Evolutionary conservation across 2,888 invertebrate species (phyloP).

Genomic region (Parapristionchus giblindavisi): DNA sequence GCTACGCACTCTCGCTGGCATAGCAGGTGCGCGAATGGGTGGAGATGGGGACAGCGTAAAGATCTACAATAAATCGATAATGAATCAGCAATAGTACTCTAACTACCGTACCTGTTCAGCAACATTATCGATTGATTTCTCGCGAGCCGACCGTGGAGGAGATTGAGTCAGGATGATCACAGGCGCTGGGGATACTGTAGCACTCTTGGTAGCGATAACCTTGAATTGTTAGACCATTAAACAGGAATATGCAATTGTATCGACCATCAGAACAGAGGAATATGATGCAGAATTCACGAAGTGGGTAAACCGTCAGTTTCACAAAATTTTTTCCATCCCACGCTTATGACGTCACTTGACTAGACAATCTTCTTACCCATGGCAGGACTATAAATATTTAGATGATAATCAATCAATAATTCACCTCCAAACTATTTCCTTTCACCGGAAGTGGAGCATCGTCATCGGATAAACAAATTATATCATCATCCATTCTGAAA

Average conservation of each 20-base stretch:
- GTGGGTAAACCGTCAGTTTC: too few relatives aligned
- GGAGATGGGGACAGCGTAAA: neutral
- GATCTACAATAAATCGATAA: neutral
- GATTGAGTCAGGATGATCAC: neutral
- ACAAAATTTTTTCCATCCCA: too few relatives aligned
- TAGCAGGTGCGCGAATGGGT: neutral
- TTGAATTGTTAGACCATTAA: too few relatives aligned
- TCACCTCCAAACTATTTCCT: neutral
- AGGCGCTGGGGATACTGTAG: neutral
- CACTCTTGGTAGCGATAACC: neutral
- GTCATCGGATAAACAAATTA: conserved; percentile 24
- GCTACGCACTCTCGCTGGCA: too few relatives aligned
- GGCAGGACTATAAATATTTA: too few relatives aligned
- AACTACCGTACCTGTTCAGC: neutral
- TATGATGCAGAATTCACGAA: too few relatives aligned
- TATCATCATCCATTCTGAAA: conserved; percentile 2
- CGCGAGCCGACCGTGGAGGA: neutral
- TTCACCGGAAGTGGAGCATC: neutral
- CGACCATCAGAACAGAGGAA: too few relatives aligned
- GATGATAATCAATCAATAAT: neutral
- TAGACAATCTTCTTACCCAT: too few relatives aligned
- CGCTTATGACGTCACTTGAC: too few relatives aligned
- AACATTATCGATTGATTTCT: neutral
- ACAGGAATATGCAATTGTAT: too few relatives aligned
- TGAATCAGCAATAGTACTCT: too few relatives aligned